phyloP scores from a whole-genome alignment of 2,888 invertebrate species.

The Leptopilina drosophilae region DNA sequence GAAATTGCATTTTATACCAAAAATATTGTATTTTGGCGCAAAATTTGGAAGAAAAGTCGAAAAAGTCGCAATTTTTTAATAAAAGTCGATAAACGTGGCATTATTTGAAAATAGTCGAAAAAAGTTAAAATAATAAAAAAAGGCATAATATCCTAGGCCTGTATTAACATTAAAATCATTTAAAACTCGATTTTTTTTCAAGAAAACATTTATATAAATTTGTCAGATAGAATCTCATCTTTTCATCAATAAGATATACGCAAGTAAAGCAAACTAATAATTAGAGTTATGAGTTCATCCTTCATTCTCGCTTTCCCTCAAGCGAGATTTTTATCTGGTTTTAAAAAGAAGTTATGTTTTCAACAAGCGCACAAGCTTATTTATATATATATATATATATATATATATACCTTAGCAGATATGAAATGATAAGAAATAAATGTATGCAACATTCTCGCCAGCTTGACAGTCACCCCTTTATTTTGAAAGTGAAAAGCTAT shows the following conservation, averaged over 20 bases:
- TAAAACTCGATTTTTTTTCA: background rate
- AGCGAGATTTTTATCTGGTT: conserved; percentile 28
- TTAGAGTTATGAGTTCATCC: conserved; percentile 27
- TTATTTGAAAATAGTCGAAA: too few relatives aligned
- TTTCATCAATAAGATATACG: background rate
- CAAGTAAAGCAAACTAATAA: conserved; percentile 24
- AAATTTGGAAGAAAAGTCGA: too few relatives aligned
- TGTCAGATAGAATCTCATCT: conserved; percentile 1
- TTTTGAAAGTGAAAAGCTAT: conserved; percentile 15
- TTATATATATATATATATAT: background rate
- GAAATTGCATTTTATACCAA: too few relatives aligned
- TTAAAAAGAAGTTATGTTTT: conserved; percentile 32
- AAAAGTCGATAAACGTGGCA: too few relatives aligned
- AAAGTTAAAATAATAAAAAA: too few relatives aligned
- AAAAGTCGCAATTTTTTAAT: too few relatives aligned
- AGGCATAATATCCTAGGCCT: too few relatives aligned
- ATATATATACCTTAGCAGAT: background rate
- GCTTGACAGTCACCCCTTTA: conserved; percentile 1
- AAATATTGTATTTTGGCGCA: too few relatives aligned
- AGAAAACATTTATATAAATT: background rate
- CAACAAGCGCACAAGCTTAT: conserved; percentile 32
- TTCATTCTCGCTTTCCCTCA: conserved; percentile 16
- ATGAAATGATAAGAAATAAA: conserved; percentile 22
- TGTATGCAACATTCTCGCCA: conserved; percentile 33
- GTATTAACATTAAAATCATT: too few relatives aligned